Evolutionary conservation across 2,797 vertebrate genomes (phyloP), one percentile per base, ranked within the genome.

Genomic region (Alcedo quadribrachys): DNA sequence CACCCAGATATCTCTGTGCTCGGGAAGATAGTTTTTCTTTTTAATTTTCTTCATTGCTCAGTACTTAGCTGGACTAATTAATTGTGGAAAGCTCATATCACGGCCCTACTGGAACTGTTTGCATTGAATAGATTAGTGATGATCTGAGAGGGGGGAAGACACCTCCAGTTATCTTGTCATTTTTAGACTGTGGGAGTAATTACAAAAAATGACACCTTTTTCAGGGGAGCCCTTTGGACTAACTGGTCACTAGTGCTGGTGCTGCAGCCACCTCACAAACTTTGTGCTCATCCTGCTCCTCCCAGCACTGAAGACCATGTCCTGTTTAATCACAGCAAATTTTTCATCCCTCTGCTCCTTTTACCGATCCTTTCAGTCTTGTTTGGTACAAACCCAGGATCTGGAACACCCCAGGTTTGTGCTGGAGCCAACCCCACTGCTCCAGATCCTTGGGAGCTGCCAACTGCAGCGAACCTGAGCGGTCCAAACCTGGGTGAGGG

Each of bases 261-360:
- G 57, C 65, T 35, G 53, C 74, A 40, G 11, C 22, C 22, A 11
- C 51, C 3, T 1, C 0, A 1, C 1, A 1, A 70, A 58, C 11
- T 1, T 40, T 7, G 3, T 3, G 2, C 27, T 46, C 6, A 0
- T 32, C 27, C 50, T 51, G 46, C 22, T 16, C 4, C 45, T 69
- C 32, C 77, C 28, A 0, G 2, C 60, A 0, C 5, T 6, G 37
- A 8, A 11, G 27, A 3, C 30, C 0, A 0, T 1, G 15, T 33
- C 48, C 63, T 4, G 0, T 68, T 78, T 11, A 17, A 24, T 17
- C 58, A 11, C 40, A 48, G 69, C 22, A 19, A 5, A 22, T 28
- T 8, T 8, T 1, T 3, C 51, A 25, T 27, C 3, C 7, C 58
- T 30, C 68, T 28, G n/a, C 12, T 54, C 12, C 55, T 32, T 32